Evolutionary conservation across 2,113 vertebrate species (phyloP).

Genomic region (Macquaria ambigua): DNA sequence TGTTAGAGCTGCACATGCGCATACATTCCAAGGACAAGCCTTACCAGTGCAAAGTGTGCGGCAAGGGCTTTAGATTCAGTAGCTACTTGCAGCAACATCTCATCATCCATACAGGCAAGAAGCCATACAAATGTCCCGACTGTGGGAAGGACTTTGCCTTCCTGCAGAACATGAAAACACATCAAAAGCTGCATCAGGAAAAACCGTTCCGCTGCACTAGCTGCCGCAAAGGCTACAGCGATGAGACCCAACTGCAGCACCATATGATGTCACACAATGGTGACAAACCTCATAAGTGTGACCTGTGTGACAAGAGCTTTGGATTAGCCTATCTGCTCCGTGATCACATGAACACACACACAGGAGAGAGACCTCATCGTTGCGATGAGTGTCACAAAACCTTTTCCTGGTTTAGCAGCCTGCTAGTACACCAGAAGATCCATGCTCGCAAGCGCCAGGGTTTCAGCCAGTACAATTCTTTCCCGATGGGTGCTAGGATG

Average conservation of each 20-base stretch:
- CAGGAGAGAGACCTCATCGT: conserved; percentile 85
- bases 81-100: conserved; percentile 87
- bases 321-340: conserved; percentile 85
- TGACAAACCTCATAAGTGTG: conserved; percentile 85
- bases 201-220: conserved; percentile 86
- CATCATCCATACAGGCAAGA: conserved; percentile 86
- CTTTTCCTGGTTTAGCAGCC: conserved; percentile 87
- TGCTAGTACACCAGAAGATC: conserved; percentile 86
- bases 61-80: conserved; percentile 84
- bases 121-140: conserved; percentile 85
- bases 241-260: conserved; percentile 82
- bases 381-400: conserved; percentile 85
- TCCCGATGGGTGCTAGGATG: conserved; percentile 53
- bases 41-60: conserved; percentile 85
- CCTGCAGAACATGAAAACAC: conserved; percentile 86
- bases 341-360: conserved; percentile 88
- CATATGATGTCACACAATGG: conserved; percentile 86
- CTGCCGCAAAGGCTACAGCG: conserved; percentile 87
- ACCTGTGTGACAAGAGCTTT: conserved; percentile 85
- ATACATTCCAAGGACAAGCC: conserved; percentile 85
- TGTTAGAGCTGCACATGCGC: conserved; percentile 86
- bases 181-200: conserved; percentile 85
- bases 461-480: conserved; percentile 56
- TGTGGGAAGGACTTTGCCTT: conserved; percentile 88
- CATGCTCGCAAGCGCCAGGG: conserved; percentile 81